These are phyloP conservation scores for Lasioglossum marginatum DNA, from an alignment of 2,888 invertebrate genomes.

Conservation along the genomic window DNA sequence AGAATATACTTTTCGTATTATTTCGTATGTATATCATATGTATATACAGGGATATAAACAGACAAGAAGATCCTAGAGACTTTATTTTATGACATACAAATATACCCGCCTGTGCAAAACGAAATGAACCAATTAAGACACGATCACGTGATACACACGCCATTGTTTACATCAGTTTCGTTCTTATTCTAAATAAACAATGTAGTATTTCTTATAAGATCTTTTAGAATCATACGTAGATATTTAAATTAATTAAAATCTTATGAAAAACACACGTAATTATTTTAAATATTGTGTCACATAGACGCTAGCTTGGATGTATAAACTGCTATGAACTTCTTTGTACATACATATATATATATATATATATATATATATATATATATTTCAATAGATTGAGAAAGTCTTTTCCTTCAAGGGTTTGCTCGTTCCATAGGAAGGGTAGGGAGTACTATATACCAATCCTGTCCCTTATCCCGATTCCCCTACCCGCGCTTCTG, in stretches of 20 bases:
- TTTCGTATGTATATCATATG: no score
- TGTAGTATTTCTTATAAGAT: not conserved
- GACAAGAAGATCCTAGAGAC: not conserved
- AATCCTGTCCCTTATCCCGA: constrained; percentile 51
- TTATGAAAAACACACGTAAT: not conserved
- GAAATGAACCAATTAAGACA: not conserved
- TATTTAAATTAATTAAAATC: not conserved
- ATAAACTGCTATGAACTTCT: constrained; percentile 16
- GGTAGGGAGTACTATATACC: constrained; percentile 48
- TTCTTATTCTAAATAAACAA: not conserved
- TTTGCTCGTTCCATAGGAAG: constrained; percentile 1
- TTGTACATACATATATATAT: constrained; percentile 43
- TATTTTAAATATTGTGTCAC: constrained; percentile 1
- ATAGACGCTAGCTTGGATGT: not conserved
- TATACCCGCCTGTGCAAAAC: not conserved
- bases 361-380: not conserved
- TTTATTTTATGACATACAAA: not conserved
- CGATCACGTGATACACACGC: not conserved
- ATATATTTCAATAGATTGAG: constrained; percentile 25
- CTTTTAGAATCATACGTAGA: not conserved
- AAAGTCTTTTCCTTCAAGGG: constrained; percentile 47
- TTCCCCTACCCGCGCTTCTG: constrained; percentile 55
- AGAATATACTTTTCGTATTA: not conserved
- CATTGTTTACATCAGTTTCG: not conserved
- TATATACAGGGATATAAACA: not conserved